Conservation (phyloP, 2,797 vertebrate species). For the Rhincodon typus region DNA sequence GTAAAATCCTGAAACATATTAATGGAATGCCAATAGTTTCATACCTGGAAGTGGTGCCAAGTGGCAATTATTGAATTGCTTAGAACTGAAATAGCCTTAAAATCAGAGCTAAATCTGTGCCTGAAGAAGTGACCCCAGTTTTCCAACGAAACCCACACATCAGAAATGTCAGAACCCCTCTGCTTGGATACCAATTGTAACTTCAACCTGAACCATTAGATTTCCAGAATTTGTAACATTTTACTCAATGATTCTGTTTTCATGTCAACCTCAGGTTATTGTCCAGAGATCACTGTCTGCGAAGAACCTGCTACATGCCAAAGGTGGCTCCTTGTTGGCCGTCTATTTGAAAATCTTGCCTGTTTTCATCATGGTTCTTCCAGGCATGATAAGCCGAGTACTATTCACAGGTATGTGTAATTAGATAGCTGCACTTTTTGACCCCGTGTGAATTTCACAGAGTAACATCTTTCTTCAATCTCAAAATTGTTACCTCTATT, state of each 20-base stretch:
- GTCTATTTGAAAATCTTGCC: constrained; percentile 86
- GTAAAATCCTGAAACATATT: background rate
- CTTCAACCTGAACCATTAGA: background rate
- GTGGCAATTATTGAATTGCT: background rate
- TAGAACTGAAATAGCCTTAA: background rate
- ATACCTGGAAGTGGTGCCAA: background rate
- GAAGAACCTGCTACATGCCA: constrained; percentile 83
- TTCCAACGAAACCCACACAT: background rate
- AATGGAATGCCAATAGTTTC: background rate
- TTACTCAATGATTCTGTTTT: background rate
- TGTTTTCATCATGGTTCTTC: constrained; percentile 86
- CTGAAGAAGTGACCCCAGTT: background rate
- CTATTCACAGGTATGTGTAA: constrained; percentile 74
- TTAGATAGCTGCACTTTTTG: background rate
- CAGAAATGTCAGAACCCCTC: background rate
- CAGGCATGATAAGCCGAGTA: constrained; percentile 91
- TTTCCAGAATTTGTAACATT: background rate
- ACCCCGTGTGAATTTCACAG: background rate
- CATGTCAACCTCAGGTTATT: constrained; percentile 71
- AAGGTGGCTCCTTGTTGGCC: constrained; percentile 85
- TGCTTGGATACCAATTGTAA: background rate
- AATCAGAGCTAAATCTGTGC: background rate
- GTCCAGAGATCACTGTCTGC: constrained; percentile 88
- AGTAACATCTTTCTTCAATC: background rate
- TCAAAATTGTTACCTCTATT: background rate